phyloP scores from a whole-genome alignment of 2,113 vertebrate genomes.

The Lophotis ruficrista region DNA sequence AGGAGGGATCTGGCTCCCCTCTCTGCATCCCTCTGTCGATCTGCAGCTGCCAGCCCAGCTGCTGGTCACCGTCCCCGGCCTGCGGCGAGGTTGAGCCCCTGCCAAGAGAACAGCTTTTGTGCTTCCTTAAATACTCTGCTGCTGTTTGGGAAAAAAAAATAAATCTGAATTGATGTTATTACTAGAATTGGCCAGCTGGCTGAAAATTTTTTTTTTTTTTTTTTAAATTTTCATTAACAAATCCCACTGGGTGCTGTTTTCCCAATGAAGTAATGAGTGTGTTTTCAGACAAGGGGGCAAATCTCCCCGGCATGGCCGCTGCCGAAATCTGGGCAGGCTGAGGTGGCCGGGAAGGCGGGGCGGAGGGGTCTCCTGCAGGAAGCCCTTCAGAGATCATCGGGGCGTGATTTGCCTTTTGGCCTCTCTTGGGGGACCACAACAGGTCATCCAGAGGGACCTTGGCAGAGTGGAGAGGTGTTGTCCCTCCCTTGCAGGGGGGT shows the following conservation, averaged over 20 bases:
- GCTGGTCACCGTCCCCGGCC: rapidly evolving
- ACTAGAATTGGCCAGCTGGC: background rate
- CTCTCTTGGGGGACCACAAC: background rate
- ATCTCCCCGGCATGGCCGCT: background rate
- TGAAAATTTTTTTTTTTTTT: background rate
- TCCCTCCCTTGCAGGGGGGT: too few relatives aligned
- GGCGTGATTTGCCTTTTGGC: rapidly evolving
- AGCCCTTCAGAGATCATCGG: background rate
- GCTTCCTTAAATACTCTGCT: slow-evolving; percentile 19
- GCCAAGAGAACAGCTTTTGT: slow-evolving; percentile 43
- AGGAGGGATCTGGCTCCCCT: background rate
- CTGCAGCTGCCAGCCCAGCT: background rate
- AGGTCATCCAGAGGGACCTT: too few relatives aligned
- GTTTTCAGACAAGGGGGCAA: background rate
- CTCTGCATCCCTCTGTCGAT: background rate
- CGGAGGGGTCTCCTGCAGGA: background rate
- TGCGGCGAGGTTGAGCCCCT: background rate
- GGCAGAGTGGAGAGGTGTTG: too few relatives aligned
- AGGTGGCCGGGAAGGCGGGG: background rate
- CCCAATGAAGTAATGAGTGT: background rate
- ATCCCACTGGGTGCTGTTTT: background rate
- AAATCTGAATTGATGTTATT: background rate
- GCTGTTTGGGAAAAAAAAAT: background rate
- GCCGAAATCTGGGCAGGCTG: background rate
- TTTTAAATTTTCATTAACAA: background rate